Evolutionary conservation across 2,113 vertebrate genomes (phyloP), one percentile per base, ranked within the genome.

Genomic region (Notothenia coriiceps): DNA sequence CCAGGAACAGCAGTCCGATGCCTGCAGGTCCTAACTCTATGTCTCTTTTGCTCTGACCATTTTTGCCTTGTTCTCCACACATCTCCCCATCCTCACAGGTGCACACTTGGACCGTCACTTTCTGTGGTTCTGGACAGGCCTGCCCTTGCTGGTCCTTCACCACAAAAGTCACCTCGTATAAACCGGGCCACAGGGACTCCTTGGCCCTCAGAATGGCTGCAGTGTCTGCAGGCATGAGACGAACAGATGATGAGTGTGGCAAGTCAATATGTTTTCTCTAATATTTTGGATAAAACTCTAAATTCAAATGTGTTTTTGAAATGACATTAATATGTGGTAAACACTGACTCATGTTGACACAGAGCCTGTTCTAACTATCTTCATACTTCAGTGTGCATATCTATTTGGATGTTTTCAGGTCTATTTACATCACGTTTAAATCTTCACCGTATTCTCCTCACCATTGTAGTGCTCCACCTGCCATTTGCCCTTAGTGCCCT

Each of bases 401-500:
- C 35, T 40, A 40, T 40, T 40, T 40, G 35, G 7, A 40, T 40
- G 35, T 40, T 40, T 40, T 40, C 29, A 29, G 29, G 29, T 29
- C 29, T 29, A 29, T 29, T 40, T 7, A 40, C 7, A 7, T 40
- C 35, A 40, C 35, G 6, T 40, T 40, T 40, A 40, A 40, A 40
- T 40, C 5, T 7, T 40, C 7, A 5, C 35, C 5, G 25, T 40
- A 14, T 69, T 69, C 2, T 49, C 10, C 93, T 96, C 89, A 99
- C 98, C 94, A 72, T 97, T 96, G 17, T 79, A 69, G 35, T 73
- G 91, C 55, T 92, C 90, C 70, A 97, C 87, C 2, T 85, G 83
- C 98, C 98, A 99, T 10, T 95, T 80, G 43, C 95, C 90, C n/a
- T 88, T 9, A 2, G 94, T 96, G 8, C 91, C 95, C 50, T 95